Evolutionary conservation across 2,797 vertebrate genomes (phyloP).

Genomic region (Gallinago nigripennis): DNA sequence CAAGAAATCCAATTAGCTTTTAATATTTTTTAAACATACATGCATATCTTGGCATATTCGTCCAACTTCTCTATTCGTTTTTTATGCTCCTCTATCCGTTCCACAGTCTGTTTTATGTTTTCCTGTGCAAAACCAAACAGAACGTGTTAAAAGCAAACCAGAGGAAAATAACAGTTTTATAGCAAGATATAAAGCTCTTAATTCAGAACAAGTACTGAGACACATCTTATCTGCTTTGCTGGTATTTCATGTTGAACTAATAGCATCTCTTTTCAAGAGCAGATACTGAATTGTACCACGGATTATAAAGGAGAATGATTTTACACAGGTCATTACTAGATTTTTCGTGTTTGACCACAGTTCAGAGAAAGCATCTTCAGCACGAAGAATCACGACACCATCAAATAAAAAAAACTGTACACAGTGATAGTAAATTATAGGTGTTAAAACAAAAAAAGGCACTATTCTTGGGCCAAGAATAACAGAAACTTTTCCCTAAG

Average conservation of each 20-base stretch:
- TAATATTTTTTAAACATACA: conserved; percentile 74
- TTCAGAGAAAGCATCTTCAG: neutral
- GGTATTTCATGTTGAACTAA: neutral
- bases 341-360: neutral
- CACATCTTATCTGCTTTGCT: neutral
- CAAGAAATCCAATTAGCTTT: neutral
- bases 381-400: neutral
- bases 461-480: neutral
- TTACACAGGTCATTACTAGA: neutral
- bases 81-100: conserved; percentile 84
- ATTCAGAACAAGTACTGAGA: neutral
- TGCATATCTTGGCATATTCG: conserved; percentile 85
- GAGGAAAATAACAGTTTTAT: neutral
- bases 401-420: neutral
- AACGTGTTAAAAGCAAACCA: neutral
- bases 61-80: conserved; percentile 85
- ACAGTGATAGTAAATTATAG: neutral
- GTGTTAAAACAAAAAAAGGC: neutral
- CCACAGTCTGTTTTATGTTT: conserved; percentile 80
- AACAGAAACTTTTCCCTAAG: neutral
- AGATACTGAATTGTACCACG: neutral
- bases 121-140: conserved; percentile 74
- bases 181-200: neutral
- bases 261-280: neutral
- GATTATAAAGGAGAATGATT: neutral